phyloP scores from a whole-genome alignment of 2,797 vertebrate species.

The Acanthurus leucopareius region DNA sequence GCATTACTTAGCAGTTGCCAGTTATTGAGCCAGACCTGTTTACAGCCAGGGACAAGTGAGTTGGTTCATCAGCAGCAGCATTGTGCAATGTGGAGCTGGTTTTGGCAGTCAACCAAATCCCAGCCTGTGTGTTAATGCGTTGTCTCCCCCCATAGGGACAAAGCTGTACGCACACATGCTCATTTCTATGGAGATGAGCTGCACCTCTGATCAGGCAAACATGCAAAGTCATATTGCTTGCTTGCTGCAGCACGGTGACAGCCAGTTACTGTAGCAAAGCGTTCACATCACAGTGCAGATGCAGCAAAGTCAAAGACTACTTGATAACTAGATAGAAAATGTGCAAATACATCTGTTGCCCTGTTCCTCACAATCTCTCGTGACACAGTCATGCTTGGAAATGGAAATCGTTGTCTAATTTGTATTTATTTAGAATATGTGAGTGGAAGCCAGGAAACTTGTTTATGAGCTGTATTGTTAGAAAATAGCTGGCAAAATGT shows the following conservation, averaged over 20 bases:
- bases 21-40: conserved; percentile 30
- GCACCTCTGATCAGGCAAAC: conserved; percentile 68
- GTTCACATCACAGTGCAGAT: conserved; percentile 42
- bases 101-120: conserved; percentile 64
- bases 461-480: conserved; percentile 1
- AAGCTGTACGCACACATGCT: conserved; percentile 57
- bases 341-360: conserved; percentile 32
- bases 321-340: conserved; percentile 29
- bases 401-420: conserved; percentile 17
- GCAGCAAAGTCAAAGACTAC: conserved; percentile 37
- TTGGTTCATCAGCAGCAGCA: conserved; percentile 40
- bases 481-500: conserved; percentile 13
- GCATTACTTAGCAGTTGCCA: conserved; percentile 4
- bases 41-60: conserved; percentile 23
- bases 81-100: conserved; percentile 42
- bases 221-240: conserved; percentile 64
- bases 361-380: conserved; percentile 5
- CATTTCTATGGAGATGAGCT: conserved; percentile 85
- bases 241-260: conserved; percentile 52
- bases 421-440: conserved; percentile 3
- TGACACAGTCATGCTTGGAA: conserved; percentile 8
- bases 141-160: conserved; percentile 50
- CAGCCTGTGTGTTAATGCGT: conserved; percentile 63
- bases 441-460: conserved; percentile 7
- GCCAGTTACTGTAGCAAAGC: conserved; percentile 31